These are phyloP conservation scores for Drosophila recens DNA, from an alignment of 2,888 invertebrate species.

Conservation along the genomic window DNA sequence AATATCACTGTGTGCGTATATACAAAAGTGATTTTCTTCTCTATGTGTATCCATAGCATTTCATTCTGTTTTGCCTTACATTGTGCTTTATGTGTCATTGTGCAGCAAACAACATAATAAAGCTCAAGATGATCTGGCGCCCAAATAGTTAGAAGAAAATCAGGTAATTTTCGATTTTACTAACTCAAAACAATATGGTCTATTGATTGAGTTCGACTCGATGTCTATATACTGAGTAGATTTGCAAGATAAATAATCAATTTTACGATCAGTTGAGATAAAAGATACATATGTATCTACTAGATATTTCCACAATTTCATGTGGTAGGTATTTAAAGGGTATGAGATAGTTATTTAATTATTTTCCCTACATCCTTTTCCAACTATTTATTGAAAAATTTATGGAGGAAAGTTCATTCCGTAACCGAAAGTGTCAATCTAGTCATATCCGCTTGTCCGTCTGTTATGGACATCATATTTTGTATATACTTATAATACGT, in stretches of 20 bases:
- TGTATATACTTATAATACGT: conserved; percentile 12
- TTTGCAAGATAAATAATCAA: background rate
- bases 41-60: conserved; percentile 36
- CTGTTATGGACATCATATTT: background rate
- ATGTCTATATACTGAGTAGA: background rate
- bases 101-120: conserved; percentile 60
- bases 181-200: background rate
- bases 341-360: background rate
- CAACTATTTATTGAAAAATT: no score
- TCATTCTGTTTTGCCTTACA: conserved; percentile 44
- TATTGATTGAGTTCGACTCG: background rate
- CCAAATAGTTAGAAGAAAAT: conserved; percentile 35
- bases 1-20: conserved; percentile 78
- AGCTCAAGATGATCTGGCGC: conserved; percentile 58
- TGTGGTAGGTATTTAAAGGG: background rate
- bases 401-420: background rate
- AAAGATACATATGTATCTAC: conserved; percentile 3
- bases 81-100: conserved; percentile 69
- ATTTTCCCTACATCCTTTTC: background rate
- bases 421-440: background rate
- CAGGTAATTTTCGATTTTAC: conserved; percentile 3
- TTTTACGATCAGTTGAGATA: background rate
- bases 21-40: conserved; percentile 45
- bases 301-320: background rate
- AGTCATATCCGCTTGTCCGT: background rate